These are phyloP conservation scores for Clarias gariepinus DNA, from an alignment of 2,113 vertebrate genomes.

Conservation along the genomic window DNA sequence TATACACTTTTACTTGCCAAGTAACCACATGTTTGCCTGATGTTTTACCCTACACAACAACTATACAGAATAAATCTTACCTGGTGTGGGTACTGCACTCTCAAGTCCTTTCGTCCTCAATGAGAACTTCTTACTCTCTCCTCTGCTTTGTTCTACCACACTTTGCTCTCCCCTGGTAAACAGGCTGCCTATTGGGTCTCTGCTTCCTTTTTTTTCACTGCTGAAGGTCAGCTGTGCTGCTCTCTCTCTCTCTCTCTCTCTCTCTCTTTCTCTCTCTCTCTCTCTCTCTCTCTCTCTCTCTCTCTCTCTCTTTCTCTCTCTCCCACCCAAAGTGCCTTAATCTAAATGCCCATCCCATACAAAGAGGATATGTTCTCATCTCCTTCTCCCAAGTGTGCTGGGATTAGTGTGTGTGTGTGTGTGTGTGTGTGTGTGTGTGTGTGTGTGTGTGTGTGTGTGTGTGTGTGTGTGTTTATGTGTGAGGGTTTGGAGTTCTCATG, in stretches of 20 bases:
- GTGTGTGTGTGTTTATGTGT: slow-evolving; percentile 26
- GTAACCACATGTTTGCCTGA: slow-evolving; percentile 3
- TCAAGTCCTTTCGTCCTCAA: slow-evolving; percentile 38
- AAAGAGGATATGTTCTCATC: slow-evolving; percentile 50
- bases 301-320: slow-evolving; percentile 30
- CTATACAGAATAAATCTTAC: slow-evolving; percentile 64
- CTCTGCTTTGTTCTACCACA: slow-evolving; percentile 42
- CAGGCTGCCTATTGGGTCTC: slow-evolving; percentile 60
- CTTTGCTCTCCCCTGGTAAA: slow-evolving; percentile 54
- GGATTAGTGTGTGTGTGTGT: slow-evolving; percentile 36
- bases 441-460: slow-evolving; percentile 46
- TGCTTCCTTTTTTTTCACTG: slow-evolving; percentile 60
- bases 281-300: not conserved
- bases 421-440: slow-evolving; percentile 14
- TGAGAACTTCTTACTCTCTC: slow-evolving; percentile 51
- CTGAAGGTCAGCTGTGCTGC: slow-evolving; percentile 66
- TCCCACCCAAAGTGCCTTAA: slow-evolving; percentile 57
- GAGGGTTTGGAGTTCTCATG: slow-evolving; percentile 4
- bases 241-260: slow-evolving; percentile 10
- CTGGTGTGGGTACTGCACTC: slow-evolving; percentile 73
- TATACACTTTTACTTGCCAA: slow-evolving; percentile 48
- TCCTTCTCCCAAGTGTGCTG: slow-evolving; percentile 33
- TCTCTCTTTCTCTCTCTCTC: slow-evolving; percentile 12
- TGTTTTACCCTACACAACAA: not conserved
- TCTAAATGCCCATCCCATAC: slow-evolving; percentile 61